phyloP scores from a whole-genome alignment of 1,140 invertebrate species.

The Hycleus cichorii region DNA sequence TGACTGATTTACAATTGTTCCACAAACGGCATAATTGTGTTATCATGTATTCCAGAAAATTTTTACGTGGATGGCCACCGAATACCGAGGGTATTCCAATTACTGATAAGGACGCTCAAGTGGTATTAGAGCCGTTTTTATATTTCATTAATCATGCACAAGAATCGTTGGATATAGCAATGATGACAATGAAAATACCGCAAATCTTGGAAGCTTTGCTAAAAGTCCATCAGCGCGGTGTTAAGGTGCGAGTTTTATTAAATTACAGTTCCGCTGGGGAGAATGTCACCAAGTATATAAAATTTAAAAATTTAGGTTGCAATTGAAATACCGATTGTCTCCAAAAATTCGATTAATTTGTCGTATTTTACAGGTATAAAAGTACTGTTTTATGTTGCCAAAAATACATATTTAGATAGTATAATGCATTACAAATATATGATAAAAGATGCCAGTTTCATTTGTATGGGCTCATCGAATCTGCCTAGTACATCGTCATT shows the following conservation, averaged over 20 bases:
- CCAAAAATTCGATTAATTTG: not conserved
- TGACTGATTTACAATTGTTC: slow-evolving; percentile 13
- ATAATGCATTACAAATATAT: slow-evolving; percentile 29
- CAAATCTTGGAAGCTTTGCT: slow-evolving; percentile 13
- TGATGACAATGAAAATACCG: slow-evolving; percentile 17
- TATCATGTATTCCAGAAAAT: slow-evolving; percentile 15
- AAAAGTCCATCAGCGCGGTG: slow-evolving; percentile 10
- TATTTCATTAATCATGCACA: slow-evolving; percentile 23
- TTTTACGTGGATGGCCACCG: slow-evolving; percentile 20
- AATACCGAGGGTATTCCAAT: slow-evolving; percentile 1
- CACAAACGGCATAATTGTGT: slow-evolving; percentile 22
- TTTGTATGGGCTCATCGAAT: slow-evolving; percentile 29
- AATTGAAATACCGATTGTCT: too few relatives aligned
- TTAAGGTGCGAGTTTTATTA: slow-evolving; percentile 16
- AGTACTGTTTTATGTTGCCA: slow-evolving; percentile 9
- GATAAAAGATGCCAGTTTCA: slow-evolving; percentile 26
- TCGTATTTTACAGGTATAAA: slow-evolving; percentile 12
- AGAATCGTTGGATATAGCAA: slow-evolving; percentile 16
- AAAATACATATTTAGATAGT: slow-evolving; percentile 2
- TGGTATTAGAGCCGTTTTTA: slow-evolving; percentile 20
- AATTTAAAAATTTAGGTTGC: not conserved
- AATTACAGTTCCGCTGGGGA: too few relatives aligned
- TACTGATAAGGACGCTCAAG: slow-evolving; percentile 9
- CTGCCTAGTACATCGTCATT: slow-evolving; percentile 16
- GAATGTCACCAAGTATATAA: too few relatives aligned